Evolutionary conservation across 2,113 vertebrate species (phyloP).

Genomic region (Eonycteris spelaea): DNA sequence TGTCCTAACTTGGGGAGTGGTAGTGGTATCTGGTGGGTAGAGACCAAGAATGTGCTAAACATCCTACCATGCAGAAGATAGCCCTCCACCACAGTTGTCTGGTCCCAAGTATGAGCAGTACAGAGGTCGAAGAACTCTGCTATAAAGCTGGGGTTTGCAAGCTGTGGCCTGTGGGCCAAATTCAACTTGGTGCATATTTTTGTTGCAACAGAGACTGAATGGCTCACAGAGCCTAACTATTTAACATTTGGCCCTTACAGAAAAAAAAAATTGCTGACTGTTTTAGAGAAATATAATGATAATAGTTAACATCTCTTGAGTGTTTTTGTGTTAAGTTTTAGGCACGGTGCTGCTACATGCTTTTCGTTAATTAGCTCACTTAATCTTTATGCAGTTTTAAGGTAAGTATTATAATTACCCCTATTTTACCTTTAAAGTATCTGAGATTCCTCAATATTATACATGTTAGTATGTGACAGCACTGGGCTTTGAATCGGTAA

Average conservation of each 20-base stretch:
- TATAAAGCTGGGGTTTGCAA: background rate
- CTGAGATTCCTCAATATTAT: background rate
- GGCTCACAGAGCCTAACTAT: background rate
- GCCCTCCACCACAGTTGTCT: background rate
- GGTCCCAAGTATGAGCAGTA: background rate
- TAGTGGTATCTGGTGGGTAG: background rate
- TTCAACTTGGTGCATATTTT: background rate
- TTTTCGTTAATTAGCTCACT: conserved; percentile 16
- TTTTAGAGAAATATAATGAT: background rate
- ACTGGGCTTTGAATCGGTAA: background rate
- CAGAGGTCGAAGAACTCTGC: background rate
- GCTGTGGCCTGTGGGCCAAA: background rate
- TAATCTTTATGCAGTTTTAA: background rate
- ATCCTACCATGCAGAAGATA: background rate
- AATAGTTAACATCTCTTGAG: background rate
- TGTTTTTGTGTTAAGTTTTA: background rate
- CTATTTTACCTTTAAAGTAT: background rate
- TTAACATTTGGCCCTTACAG: background rate
- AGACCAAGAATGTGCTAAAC: background rate
- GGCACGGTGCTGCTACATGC: background rate
- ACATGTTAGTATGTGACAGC: background rate
- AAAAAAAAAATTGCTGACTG: background rate
- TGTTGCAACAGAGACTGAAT: background rate
- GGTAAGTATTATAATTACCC: background rate
- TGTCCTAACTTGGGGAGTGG: background rate